Conservation (phyloP, 2,113 vertebrate species). For the Marcusenius ussheri region DNA sequence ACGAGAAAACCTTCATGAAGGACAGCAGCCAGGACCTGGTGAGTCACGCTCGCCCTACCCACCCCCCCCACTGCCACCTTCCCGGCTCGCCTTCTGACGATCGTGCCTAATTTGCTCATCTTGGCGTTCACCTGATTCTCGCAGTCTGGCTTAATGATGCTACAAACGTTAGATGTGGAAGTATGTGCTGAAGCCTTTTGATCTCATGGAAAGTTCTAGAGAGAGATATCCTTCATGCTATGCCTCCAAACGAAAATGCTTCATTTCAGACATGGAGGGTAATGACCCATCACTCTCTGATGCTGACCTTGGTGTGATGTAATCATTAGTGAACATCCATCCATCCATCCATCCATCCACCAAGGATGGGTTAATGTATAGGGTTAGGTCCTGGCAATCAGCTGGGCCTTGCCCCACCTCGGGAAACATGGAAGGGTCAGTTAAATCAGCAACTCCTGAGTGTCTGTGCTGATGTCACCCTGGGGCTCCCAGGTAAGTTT, state of each 20-base stretch:
- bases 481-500: neutral
- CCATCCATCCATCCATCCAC: neutral
- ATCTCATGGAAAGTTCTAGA: neutral
- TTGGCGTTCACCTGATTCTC: neutral
- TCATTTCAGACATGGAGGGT: neutral
- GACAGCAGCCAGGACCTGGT: constrained; percentile 90
- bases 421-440: neutral
- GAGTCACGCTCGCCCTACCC: constrained; percentile 37
- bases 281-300: neutral
- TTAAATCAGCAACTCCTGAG: neutral
- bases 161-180: neutral
- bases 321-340: constrained; percentile 30
- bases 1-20: constrained; percentile 88
- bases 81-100: neutral
- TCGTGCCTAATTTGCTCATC: neutral
- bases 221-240: neutral
- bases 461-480: neutral
- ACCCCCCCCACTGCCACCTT: neutral
- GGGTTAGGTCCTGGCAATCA: neutral
- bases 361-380: neutral
- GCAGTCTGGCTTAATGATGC: neutral
- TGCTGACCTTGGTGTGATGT: constrained; percentile 7
- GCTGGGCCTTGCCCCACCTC: neutral
- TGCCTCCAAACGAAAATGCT: neutral
- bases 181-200: neutral